Percentiles rank a stretch among this genome's conserved stretches.
phyloP scores from a whole-genome alignment of 2,888 invertebrate species.

The Dryobota labecula region DNA sequence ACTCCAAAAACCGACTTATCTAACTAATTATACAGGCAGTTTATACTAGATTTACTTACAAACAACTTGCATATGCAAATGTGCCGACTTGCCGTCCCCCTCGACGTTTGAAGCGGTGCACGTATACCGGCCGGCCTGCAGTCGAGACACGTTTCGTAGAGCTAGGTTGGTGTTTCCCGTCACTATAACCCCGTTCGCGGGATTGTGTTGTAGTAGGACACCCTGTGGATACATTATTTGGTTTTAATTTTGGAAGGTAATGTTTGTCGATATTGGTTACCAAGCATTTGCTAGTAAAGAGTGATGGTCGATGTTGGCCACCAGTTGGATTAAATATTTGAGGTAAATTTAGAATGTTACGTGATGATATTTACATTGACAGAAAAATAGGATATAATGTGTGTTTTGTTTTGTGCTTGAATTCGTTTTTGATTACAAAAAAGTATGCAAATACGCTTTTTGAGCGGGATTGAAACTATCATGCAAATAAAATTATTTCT shows the following conservation, averaged over 20 bases:
- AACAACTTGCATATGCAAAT: conserved; percentile 96
- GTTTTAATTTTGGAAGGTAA: conserved; percentile 13
- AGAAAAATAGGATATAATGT: not conserved
- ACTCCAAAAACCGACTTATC: conserved; percentile 55
- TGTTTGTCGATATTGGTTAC: not conserved
- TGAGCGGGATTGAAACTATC: not conserved
- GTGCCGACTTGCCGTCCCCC: conserved; percentile 96
- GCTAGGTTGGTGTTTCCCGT: conserved; percentile 95
- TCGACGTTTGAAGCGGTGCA: conserved; percentile 98
- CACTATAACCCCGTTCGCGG: conserved; percentile 95
- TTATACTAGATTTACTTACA: conserved; percentile 92
- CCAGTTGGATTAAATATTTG: not conserved
- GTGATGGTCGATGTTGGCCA: not conserved
- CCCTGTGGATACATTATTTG: conserved; percentile 90
- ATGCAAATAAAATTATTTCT: not conserved
- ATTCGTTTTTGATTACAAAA: too few relatives aligned
- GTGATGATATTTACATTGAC: too few relatives aligned
- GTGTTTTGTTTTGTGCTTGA: too few relatives aligned
- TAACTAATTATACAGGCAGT: conserved; percentile 52
- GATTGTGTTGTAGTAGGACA: conserved; percentile 95
- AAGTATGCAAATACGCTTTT: not conserved
- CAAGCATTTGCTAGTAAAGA: not conserved
- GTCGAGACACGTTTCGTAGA: conserved; percentile 94
- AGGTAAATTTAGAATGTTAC: not conserved
- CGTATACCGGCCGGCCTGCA: conserved; percentile 96